Conservation (phyloP, 2,888 invertebrate genomes). For the Ariolimax columbianus region DNA sequence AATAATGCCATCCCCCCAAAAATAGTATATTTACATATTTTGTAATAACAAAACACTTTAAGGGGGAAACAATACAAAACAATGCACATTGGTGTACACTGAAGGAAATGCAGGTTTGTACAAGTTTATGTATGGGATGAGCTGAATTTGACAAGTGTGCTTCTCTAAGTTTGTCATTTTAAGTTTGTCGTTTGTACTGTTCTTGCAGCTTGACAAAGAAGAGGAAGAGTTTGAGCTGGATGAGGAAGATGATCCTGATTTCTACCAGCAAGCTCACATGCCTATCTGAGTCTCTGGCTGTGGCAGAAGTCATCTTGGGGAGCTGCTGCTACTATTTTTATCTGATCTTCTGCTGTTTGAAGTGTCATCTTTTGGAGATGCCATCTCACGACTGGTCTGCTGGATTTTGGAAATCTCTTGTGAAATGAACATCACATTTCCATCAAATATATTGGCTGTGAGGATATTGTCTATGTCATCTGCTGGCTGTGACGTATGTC, state of each 20-base stretch:
- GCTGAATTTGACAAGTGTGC: neutral
- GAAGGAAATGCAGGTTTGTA: no score
- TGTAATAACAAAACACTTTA: no score
- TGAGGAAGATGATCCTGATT: constrained; percentile 93
- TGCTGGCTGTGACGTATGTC: neutral
- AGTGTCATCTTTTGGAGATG: neutral
- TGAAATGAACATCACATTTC: neutral
- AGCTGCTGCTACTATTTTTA: neutral
- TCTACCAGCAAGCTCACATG: constrained; percentile 91
- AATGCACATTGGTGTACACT: no score
- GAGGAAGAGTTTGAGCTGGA: constrained; percentile 84
- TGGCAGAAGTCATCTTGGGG: neutral
- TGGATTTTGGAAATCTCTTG: neutral
- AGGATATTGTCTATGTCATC: neutral
- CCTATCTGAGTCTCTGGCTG: constrained; percentile 67
- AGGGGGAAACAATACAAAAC: no score
- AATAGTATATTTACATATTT: no score
- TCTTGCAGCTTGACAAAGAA: constrained; percentile 87
- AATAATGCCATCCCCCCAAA: no score
- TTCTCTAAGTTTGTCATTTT: neutral
- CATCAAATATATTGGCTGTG: constrained; percentile 2
- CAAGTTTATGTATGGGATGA: no score
- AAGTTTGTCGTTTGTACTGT: neutral
- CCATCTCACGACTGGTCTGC: neutral
- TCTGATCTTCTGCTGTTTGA: neutral